These are phyloP conservation scores for Anthoscopus minutus DNA, from an alignment of 2,113 vertebrate species.

Conservation along the genomic window DNA sequence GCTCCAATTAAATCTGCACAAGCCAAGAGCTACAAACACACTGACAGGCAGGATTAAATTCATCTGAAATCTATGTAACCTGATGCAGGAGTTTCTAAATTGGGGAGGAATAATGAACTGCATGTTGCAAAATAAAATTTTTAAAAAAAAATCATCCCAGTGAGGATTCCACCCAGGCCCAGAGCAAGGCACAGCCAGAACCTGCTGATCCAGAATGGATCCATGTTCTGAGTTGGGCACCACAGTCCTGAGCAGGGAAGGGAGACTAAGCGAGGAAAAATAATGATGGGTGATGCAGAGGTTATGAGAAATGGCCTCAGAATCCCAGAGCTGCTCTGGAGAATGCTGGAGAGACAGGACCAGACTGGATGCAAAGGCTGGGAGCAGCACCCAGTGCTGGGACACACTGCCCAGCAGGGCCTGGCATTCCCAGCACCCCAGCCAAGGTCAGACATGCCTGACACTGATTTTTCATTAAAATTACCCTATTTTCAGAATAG, in stretches of 20 bases:
- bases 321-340: neutral
- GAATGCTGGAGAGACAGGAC: neutral
- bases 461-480: neutral
- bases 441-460: neutral
- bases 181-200: neutral
- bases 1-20: neutral
- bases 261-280: neutral
- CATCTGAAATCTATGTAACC: neutral
- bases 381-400: neutral
- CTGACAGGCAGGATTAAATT: neutral
- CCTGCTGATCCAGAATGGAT: rapidly evolving
- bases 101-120: neutral
- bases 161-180: neutral
- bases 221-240: rapidly evolving
- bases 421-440: neutral
- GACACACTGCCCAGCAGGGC: neutral
- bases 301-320: neutral
- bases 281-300: rapidly evolving
- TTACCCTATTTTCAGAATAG: neutral
- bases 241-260: neutral
- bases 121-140: neutral
- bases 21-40: neutral
- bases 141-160: neutral
- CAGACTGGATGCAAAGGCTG: neutral
- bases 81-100: neutral